Evolutionary conservation across 2,888 invertebrate genomes (phyloP), one percentile per base, ranked within the genome.

Genomic region (Cryptocephalus moraei): DNA sequence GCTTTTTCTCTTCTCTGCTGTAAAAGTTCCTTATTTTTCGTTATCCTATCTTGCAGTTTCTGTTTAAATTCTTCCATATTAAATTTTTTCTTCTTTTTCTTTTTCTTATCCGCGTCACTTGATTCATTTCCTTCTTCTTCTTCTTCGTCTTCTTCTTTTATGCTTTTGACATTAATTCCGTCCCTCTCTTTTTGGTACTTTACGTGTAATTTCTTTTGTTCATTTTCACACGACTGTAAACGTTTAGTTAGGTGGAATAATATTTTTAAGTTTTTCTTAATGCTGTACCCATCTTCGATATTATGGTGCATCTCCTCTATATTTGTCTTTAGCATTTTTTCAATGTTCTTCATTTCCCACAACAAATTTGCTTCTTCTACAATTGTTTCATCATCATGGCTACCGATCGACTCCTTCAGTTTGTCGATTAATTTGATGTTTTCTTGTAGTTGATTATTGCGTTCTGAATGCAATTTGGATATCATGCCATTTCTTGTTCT

Each of bases 401-500:
- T 70, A 55, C 75, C 71, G 6, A 74, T 73, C 64, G 62, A 69
- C 68, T 68, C 74, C 71, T 62, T 71, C 67, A 56, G 71, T 43
- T 61, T 62, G 12, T 68, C 65, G 13, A 68, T 45, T 4, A 64
- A 45, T 9, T 54, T 44, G 34, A 68, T 58, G 41, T 62, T 54
- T 14, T 59, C 55, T 46, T 67, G 61, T 4, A 67, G 49, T 38
- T 72, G 73, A 33, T 68, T 64, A 47, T 76, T 73, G 58, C 77
- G 70, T 56, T 75, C 75, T 32, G 60, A 56, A 45, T 68, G 68
- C 47, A 77, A 70, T 51, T 74, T 75, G 45, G 73, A 71, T n/a
- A 77, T 66, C 11, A 78, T 73, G 49, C 76, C 76, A 64, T 74
- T 74, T 8, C 75, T 73, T 10, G 75, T 75, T 59, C 75, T 76